Conservation (phyloP, 2,113 vertebrate genomes). For the Anas platyrhynchos region DNA sequence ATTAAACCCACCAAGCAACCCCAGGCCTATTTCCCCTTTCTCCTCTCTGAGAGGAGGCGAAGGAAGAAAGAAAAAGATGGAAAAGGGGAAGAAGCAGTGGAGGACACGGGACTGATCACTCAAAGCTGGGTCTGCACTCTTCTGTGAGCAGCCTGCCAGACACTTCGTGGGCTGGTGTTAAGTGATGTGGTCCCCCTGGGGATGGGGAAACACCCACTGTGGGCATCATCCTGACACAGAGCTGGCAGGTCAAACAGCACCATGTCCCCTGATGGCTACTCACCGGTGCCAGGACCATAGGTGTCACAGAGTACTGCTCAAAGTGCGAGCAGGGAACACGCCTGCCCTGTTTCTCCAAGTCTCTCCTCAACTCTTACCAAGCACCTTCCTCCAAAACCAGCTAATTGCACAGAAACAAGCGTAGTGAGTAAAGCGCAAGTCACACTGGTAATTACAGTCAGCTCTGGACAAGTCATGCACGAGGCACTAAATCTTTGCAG, state of each 20-base stretch:
- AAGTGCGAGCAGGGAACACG: background rate
- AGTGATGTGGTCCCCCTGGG: background rate
- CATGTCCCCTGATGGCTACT: background rate
- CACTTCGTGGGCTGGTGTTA: background rate
- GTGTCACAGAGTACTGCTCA: fast-evolving
- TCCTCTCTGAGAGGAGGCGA: background rate
- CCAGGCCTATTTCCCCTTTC: background rate
- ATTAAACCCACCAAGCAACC: background rate
- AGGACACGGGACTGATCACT: background rate
- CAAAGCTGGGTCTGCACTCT: background rate
- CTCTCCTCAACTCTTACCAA: background rate
- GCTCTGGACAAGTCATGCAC: background rate
- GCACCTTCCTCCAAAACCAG: background rate
- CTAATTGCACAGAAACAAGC: background rate
- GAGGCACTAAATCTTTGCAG: background rate
- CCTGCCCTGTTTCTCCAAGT: background rate
- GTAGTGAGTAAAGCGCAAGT: background rate
- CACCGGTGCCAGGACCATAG: fast-evolving
- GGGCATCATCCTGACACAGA: background rate
- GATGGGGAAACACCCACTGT: background rate
- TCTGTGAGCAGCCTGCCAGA: background rate
- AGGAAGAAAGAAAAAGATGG: background rate
- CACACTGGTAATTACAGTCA: background rate
- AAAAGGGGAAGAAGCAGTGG: background rate
- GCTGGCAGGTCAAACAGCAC: background rate